Evolutionary conservation across 2,113 vertebrate species (phyloP).

Genomic region (Gulo gulo): DNA sequence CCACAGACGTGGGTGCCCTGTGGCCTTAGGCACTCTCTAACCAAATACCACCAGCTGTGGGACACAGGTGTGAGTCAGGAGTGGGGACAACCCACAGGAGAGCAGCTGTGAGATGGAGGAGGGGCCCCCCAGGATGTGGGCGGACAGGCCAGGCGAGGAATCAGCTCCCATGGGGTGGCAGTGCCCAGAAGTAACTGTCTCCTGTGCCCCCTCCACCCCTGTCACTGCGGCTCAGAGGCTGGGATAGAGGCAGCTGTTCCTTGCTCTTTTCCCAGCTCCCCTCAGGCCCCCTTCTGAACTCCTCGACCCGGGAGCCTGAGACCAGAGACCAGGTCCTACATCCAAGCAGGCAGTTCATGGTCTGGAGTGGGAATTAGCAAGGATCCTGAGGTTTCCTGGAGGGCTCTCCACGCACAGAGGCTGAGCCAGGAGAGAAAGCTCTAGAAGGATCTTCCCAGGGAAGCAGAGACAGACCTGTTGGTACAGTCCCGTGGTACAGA

Average conservation of each 20-base stretch:
- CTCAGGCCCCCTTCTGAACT: neutral
- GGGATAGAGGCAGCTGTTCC: neutral
- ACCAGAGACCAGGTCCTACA: neutral
- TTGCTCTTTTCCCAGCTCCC: neutral
- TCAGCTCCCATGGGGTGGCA: too few species aligned
- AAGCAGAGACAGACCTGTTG: neutral
- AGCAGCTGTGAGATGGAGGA: neutral
- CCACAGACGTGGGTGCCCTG: neutral
- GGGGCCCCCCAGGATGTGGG: too few species aligned
- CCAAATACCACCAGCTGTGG: too few species aligned
- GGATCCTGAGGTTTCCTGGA: neutral
- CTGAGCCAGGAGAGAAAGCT: neutral
- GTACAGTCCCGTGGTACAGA: neutral
- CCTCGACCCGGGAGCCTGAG: neutral
- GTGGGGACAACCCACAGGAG: rapidly evolving
- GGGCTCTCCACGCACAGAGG: neutral
- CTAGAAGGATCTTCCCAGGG: neutral
- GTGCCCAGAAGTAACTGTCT: rapidly evolving
- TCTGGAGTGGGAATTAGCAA: neutral
- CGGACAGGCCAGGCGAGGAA: neutral
- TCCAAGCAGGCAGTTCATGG: neutral
- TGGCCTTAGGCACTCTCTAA: neutral
- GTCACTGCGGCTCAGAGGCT: neutral
- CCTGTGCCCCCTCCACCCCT: neutral
- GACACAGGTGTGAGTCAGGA: too few species aligned